These are phyloP conservation scores for Tympanoctomys barrerae DNA, from an alignment of 2,797 vertebrate genomes.

Conservation along the genomic window DNA sequence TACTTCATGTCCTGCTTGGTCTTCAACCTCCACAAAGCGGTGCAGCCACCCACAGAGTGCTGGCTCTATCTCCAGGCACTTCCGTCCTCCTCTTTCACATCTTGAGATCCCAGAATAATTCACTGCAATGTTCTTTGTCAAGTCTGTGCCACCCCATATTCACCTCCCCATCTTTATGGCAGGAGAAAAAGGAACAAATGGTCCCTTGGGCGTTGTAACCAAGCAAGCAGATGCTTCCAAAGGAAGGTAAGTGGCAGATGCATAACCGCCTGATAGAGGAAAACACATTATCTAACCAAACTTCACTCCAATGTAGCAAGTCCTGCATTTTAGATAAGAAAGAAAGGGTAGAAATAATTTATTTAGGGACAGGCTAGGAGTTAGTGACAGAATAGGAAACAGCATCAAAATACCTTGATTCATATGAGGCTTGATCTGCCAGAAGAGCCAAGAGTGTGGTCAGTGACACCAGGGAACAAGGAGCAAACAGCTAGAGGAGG, in stretches of 20 bases:
- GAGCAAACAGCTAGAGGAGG: not conserved
- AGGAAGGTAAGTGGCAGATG: slow-evolving; percentile 68
- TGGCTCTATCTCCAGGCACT: not conserved
- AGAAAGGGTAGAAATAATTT: slow-evolving; percentile 45
- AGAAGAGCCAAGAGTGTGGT: not conserved
- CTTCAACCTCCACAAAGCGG: not conserved
- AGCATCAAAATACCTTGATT: slow-evolving; percentile 19
- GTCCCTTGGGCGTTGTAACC: slow-evolving; percentile 61
- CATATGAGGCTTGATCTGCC: not conserved
- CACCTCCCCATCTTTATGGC: slow-evolving; percentile 24
- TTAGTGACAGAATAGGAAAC: slow-evolving; percentile 37
- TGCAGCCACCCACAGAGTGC: slow-evolving; percentile 6
- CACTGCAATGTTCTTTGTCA: slow-evolving; percentile 53
- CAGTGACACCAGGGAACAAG: not conserved
- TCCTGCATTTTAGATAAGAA: slow-evolving; percentile 58
- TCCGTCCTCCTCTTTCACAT: slow-evolving; percentile 38
- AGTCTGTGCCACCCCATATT: slow-evolving; percentile 49
- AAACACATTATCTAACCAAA: slow-evolving; percentile 58
- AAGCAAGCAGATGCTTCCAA: slow-evolving; percentile 67
- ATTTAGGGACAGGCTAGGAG: slow-evolving; percentile 39
- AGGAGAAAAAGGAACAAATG: slow-evolving; percentile 62
- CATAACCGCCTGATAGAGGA: slow-evolving; percentile 38
- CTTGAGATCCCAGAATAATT: slow-evolving; percentile 66
- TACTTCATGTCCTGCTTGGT: not conserved
- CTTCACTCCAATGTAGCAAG: slow-evolving; percentile 44